phyloP scores from a whole-genome alignment of 2,888 invertebrate genomes.

The Muschampia plurimacula region DNA sequence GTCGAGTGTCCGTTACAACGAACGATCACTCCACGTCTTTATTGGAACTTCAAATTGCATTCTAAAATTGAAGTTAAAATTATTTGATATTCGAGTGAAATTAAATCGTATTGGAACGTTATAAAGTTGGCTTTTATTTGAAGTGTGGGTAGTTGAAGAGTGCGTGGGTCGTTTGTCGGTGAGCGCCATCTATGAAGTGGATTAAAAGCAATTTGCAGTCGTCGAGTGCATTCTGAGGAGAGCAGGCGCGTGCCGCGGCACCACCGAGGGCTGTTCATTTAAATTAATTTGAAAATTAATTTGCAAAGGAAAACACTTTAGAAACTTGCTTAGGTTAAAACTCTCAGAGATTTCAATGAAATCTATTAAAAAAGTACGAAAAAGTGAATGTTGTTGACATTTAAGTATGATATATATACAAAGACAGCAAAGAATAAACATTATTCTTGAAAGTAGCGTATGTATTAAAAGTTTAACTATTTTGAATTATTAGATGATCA shows the following conservation, averaged over 20 bases:
- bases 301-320: slow-evolving; percentile 5
- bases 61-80: slow-evolving; percentile 55
- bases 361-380: no score
- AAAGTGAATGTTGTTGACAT: no score
- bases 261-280: slow-evolving; percentile 44
- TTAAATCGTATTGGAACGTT: slow-evolving; percentile 41
- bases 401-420: no score
- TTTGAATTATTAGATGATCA: no score
- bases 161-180: slow-evolving; percentile 62
- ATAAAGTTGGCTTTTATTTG: slow-evolving; percentile 28
- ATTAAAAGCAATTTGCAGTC: slow-evolving; percentile 78
- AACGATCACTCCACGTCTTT: slow-evolving; percentile 63
- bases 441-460: no score
- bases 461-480: no score
- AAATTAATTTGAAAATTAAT: slow-evolving; percentile 21
- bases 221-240: slow-evolving; percentile 70
- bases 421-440: no score
- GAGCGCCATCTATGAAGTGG: slow-evolving; percentile 72
- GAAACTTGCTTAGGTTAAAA: not conserved
- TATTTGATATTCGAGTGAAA: not conserved
- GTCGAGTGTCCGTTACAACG: slow-evolving; percentile 64
- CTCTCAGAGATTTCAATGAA: not conserved
- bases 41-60: slow-evolving; percentile 64
- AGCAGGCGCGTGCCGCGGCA: slow-evolving; percentile 46
- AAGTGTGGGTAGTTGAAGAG: slow-evolving; percentile 39